Percentiles rank a stretch among this genome's conserved stretches.
Evolutionary conservation across 2,888 invertebrate species (phyloP).

Genomic region (Stenodema calcarata): DNA sequence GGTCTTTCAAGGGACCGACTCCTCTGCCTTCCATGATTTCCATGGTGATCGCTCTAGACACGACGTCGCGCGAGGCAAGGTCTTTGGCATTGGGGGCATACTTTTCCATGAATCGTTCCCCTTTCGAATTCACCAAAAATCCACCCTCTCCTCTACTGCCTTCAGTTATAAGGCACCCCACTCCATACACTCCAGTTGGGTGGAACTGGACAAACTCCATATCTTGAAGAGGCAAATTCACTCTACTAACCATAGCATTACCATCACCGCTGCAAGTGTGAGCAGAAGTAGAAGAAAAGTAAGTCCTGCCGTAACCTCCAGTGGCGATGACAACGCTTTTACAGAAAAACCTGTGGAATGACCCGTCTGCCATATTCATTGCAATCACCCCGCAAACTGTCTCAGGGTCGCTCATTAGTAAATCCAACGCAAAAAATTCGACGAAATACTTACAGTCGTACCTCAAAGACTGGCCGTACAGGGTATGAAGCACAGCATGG

Average conservation of each 20-base stretch:
- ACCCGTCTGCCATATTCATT: constrained; percentile 93
- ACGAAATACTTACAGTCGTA: constrained; percentile 98
- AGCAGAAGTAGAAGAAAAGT: constrained; percentile 98
- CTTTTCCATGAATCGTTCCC: constrained; percentile 98
- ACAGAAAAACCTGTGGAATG: constrained; percentile 85
- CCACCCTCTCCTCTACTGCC: constrained; percentile 97
- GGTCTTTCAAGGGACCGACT: constrained; percentile 95
- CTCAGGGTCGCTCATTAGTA: constrained; percentile 89
- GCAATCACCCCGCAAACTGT: constrained; percentile 93
- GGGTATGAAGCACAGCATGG: constrained; percentile 94
- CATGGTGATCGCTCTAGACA: constrained; percentile 95
- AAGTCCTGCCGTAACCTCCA: constrained; percentile 89
- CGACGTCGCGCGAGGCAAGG: constrained; percentile 97
- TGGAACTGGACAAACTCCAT: constrained; percentile 99
- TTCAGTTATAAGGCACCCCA: constrained; percentile 97
- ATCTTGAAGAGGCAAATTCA: constrained; percentile 92
- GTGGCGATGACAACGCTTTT: constrained; percentile 78
- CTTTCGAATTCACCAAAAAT: constrained; percentile 95
- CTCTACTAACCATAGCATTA: constrained; percentile 92
- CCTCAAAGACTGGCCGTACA: constrained; percentile 91
- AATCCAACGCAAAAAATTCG: constrained; percentile 96
- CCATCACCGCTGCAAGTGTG: constrained; percentile 99
- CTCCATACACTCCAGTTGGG: constrained; percentile 98
- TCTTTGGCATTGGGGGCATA: constrained; percentile 99
- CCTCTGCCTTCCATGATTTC: constrained; percentile 98